Evolutionary conservation across 2,113 vertebrate species (phyloP).

Genomic region (Euleptes europaea): DNA sequence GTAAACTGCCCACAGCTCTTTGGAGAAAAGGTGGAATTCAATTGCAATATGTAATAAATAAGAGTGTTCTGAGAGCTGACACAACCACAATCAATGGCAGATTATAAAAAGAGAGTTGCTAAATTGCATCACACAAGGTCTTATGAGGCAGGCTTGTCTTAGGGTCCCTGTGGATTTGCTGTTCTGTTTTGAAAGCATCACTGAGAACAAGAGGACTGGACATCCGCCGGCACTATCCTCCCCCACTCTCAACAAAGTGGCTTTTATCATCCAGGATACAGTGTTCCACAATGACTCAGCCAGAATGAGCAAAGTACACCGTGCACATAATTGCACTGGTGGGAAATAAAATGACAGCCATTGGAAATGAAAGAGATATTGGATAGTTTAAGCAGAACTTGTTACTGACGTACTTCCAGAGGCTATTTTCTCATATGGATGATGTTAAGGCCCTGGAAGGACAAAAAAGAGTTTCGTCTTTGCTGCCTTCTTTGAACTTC

Average conservation of each 20-base stretch:
- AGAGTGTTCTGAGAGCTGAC: not conserved
- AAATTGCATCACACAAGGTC: conserved; percentile 41
- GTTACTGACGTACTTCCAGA: not conserved
- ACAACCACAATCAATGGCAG: conserved; percentile 32
- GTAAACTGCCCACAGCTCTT: not conserved
- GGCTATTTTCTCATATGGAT: not conserved
- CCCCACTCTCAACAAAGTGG: not conserved
- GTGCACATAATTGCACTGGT: not conserved
- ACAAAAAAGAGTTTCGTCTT: not conserved
- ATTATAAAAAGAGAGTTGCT: conserved; percentile 42
- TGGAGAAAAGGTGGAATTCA: not conserved
- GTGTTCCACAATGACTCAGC: not conserved
- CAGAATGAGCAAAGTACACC: not conserved
- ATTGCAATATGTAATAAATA: conserved; percentile 2
- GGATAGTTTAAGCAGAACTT: not conserved
- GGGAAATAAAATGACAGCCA: conserved; percentile 10
- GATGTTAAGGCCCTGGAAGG: not conserved
- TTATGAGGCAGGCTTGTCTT: conserved; percentile 33
- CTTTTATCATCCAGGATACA: not conserved
- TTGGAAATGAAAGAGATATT: conserved; percentile 10
- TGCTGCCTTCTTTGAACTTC: not conserved
- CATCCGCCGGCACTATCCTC: not conserved
- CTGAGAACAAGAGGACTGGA: conserved; percentile 36
- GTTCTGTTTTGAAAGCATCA: conserved; percentile 39
- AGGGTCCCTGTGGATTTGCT: conserved; percentile 24